Evolutionary conservation across 1,140 invertebrate species (phyloP).

Genomic region (Nixonia krombeini): DNA sequence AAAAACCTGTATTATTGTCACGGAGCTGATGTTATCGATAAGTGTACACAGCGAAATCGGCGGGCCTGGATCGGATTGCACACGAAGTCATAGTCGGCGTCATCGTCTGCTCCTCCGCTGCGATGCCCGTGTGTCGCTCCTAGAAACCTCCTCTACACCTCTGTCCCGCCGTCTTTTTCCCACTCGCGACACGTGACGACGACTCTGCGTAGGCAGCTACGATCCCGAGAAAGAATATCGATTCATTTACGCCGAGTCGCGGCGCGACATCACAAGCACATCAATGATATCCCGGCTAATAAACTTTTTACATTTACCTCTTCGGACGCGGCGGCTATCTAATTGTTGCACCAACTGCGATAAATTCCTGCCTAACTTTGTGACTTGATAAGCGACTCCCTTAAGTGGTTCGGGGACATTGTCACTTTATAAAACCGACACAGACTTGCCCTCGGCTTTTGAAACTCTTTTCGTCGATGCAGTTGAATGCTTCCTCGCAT

Average conservation of each 20-base stretch:
- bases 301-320: constrained; percentile 10
- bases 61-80: constrained; percentile 2
- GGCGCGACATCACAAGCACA: constrained; percentile 5
- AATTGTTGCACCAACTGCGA: constrained; percentile 40
- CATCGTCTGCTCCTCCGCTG: too few relatives aligned
- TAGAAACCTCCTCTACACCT: constrained; percentile 26
- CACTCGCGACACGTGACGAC: background rate
- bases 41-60: constrained; percentile 10
- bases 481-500: constrained; percentile 48
- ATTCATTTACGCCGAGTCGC: constrained; percentile 14
- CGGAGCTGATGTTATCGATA: constrained; percentile 19
- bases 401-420: constrained; percentile 39
- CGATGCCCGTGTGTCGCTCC: constrained; percentile 3
- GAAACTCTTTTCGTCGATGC: constrained; percentile 48
- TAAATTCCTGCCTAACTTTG: constrained; percentile 41
- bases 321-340: constrained; percentile 33
- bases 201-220: constrained; percentile 22
- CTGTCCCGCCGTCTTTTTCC: constrained; percentile 4
- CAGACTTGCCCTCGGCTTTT: too few relatives aligned
- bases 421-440: constrained; percentile 41
- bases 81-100: constrained; percentile 16
- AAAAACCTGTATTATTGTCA: constrained; percentile 27
- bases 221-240: constrained; percentile 21
- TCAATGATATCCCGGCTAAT: constrained; percentile 20
- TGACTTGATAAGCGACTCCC: constrained; percentile 40